Evolutionary conservation across 2,797 vertebrate genomes (phyloP), one percentile per base, ranked within the genome.

Genomic region (Scolopax bukidnonensis): DNA sequence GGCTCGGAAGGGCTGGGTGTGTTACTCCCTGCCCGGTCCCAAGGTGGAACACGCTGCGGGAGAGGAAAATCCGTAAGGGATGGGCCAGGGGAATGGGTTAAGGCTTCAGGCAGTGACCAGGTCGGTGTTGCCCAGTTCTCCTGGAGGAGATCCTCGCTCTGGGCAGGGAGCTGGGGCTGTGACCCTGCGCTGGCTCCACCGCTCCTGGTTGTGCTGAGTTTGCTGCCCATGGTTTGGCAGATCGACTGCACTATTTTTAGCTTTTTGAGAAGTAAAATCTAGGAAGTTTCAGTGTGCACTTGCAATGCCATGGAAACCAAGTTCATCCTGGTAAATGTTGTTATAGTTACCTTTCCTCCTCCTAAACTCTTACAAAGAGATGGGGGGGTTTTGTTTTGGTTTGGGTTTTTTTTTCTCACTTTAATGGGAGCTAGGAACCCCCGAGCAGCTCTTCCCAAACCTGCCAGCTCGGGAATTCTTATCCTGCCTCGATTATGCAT

Each of bases 81-180:
- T 1, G 28, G 47, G 71, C 11, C 48, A 16, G 8, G 6, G 11
- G 20, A 38, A 10, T 1, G 10, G 1, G 9, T 15, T 25, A 6
- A 6, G 12, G 1, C 28, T 25, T 28, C 36, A 3, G 3, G 2
- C 11, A 19, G 47, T 1, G 18, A 14, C 5, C 11, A 1, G 6
- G 11, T 5, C 0, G 1, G 23, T 4, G 2, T 12, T 71, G 9
- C 43, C 64, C 11, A 0, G 17, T 41, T 47, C 7, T 23, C 3
- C 2, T 10, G 5, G 4, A 2, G 54, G 27, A 40, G 61, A 3
- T 30, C 40, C 45, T 3, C 2, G 43, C 13, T 11, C 38, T 40
- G 1, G 65, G 63, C 50, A 10, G 0, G 7, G 47, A 11, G 16
- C 16, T 6, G 4, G 45, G 33, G 3, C 13, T 14, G 1, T 3